Conservation (phyloP, 2,797 vertebrate genomes). For the Enteromius treurensis region DNA sequence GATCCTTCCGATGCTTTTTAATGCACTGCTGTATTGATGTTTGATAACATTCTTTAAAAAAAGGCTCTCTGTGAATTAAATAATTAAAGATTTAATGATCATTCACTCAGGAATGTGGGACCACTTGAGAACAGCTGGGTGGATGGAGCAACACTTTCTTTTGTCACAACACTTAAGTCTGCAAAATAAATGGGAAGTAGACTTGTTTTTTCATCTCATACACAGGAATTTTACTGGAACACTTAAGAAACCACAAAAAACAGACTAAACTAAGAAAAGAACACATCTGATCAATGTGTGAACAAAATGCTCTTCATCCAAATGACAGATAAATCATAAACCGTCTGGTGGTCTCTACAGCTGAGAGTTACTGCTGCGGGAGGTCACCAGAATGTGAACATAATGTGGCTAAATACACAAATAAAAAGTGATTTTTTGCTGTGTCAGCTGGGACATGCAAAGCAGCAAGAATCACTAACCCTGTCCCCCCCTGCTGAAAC, state of each 20-base stretch:
- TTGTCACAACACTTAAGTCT: constrained; percentile 27
- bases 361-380: constrained; percentile 22
- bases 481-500: constrained; percentile 32
- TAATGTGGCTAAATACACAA: constrained; percentile 60
- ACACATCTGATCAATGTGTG: neutral
- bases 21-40: neutral
- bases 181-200: constrained; percentile 31
- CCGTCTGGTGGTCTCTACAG: neutral
- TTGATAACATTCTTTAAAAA: neutral
- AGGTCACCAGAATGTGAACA: constrained; percentile 50
- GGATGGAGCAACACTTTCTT: constrained; percentile 41
- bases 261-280: neutral
- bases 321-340: neutral
- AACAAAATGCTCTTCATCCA: neutral
- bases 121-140: constrained; percentile 48
- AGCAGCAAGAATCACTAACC: constrained; percentile 41
- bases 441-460: constrained; percentile 61
- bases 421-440: constrained; percentile 55
- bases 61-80: neutral
- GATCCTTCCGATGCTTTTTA: neutral
- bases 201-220: neutral
- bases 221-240: neutral
- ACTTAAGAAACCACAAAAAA: neutral
- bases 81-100: neutral
- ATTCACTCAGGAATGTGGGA: constrained; percentile 41